phyloP scores from a whole-genome alignment of 2,113 vertebrate genomes.

The Lagenorhynchus albirostris region DNA sequence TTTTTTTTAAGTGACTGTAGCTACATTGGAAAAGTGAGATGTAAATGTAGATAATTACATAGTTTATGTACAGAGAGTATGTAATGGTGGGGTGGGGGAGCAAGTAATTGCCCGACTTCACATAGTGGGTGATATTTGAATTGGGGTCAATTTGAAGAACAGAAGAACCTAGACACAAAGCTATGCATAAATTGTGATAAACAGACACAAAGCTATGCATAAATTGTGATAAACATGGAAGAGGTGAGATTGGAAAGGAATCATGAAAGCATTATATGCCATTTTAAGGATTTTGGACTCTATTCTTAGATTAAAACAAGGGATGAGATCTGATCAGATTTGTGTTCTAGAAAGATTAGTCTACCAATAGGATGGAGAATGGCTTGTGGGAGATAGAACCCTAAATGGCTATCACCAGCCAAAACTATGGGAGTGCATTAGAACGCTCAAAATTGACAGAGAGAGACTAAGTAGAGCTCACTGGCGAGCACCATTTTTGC shows the following conservation, averaged over 20 bases:
- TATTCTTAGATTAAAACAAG: conserved; percentile 3
- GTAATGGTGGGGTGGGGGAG: background rate
- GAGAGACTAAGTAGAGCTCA: background rate
- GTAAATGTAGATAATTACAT: conserved; percentile 13
- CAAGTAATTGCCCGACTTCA: conserved; percentile 7
- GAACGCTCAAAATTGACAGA: background rate
- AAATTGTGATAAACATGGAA: conserved; percentile 7
- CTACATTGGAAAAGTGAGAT: background rate
- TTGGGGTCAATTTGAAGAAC: conserved; percentile 20
- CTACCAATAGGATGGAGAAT: background rate
- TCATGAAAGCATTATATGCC: background rate
- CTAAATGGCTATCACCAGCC: background rate
- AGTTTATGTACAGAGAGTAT: background rate
- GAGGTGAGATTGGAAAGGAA: conserved; percentile 38
- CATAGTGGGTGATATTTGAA: background rate
- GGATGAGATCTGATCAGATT: background rate
- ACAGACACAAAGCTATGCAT: background rate
- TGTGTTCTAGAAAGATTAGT: conserved; percentile 38
- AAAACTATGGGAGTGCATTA: background rate
- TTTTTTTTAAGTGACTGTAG: background rate
- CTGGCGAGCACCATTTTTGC: background rate
- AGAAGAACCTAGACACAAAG: conserved; percentile 6
- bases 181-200: conserved; percentile 30
- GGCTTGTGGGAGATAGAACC: background rate
- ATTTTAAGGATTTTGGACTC: conserved; percentile 40